A percentile compares a stretch with the other conserved stretches of the same genome.
phyloP scores from a whole-genome alignment of 2,888 invertebrate genomes.

The Aporophyla nigra region DNA sequence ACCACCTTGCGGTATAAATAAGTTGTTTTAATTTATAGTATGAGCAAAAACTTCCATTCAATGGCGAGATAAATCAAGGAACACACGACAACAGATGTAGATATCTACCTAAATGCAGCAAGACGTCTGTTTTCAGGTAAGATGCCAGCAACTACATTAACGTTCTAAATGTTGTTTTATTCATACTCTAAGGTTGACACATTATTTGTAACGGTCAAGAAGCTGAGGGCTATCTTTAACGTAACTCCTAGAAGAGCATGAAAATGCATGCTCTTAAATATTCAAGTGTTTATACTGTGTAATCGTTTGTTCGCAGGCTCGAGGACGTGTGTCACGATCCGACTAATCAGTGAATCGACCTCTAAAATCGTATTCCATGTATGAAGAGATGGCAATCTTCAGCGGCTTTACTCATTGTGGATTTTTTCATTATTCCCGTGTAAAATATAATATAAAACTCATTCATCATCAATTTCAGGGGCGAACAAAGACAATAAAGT shows the following conservation, averaged over 20 bases:
- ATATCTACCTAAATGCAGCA: background rate
- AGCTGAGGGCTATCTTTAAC: conserved; percentile 45
- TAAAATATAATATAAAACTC: conserved; percentile 31
- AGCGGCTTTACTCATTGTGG: conserved; percentile 45
- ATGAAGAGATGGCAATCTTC: conserved; percentile 63
- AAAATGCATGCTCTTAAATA: conserved; percentile 56
- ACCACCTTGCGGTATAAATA: conserved; percentile 34
- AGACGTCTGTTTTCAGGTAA: conserved; percentile 12
- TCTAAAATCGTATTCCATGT: conserved; percentile 60
- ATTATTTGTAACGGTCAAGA: conserved; percentile 27
- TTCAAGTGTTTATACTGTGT: conserved; percentile 43
- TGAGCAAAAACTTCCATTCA: conserved; percentile 22
- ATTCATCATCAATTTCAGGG: conserved; percentile 38
- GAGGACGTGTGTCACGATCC: conserved; percentile 62
- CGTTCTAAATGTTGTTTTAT: conserved; percentile 30
- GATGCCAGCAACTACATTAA: conserved; percentile 42
- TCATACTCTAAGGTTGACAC: conserved; percentile 30
- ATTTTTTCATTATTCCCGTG: conserved; percentile 37
- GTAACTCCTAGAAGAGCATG: conserved; percentile 42
- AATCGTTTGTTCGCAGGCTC: conserved; percentile 52
- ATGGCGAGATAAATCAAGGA: background rate
- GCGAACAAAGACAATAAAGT: conserved; percentile 22
- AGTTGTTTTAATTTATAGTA: conserved; percentile 2
- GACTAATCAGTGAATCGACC: conserved; percentile 66
- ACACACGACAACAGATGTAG: conserved; percentile 1